Percentiles rank a stretch among this genome's conserved stretches.
Conservation (phyloP, 1,140 invertebrate species). For the Papilio helenus region DNA sequence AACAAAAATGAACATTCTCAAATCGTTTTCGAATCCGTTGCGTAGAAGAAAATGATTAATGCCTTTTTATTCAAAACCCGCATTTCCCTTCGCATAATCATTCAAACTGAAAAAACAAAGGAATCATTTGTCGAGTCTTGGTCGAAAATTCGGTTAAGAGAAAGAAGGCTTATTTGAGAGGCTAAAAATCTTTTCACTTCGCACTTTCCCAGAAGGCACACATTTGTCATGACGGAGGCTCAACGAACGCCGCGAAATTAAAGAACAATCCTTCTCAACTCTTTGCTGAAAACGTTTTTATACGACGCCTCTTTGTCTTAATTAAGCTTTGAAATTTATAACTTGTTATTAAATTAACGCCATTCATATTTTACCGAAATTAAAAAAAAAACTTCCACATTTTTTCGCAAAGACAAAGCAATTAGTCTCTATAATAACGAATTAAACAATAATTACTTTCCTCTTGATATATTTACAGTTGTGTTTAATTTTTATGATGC, state of each 20-base stretch:
- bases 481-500: too few species aligned
- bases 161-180: slow-evolving; percentile 26
- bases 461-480: too few species aligned
- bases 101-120: slow-evolving; percentile 25
- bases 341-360: slow-evolving; percentile 34
- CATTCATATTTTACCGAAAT: slow-evolving; percentile 10
- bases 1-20: not conserved
- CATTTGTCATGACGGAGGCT: slow-evolving; percentile 24
- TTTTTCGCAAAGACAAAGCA: not conserved
- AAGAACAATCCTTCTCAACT: slow-evolving; percentile 32
- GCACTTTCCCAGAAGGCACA: slow-evolving; percentile 25
- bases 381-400: not conserved
- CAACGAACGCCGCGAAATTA: slow-evolving; percentile 20
- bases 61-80: slow-evolving; percentile 3
- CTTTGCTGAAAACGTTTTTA: slow-evolving; percentile 32
- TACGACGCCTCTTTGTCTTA: slow-evolving; percentile 17
- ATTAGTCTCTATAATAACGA: not conserved
- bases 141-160: slow-evolving; percentile 23
- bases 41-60: slow-evolving; percentile 16
- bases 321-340: slow-evolving; percentile 28
- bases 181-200: slow-evolving; percentile 28
- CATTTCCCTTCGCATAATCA: slow-evolving; percentile 11
- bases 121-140: slow-evolving; percentile 19
- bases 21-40: slow-evolving; percentile 13
- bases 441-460: too few species aligned